These are phyloP conservation scores for Upupa epops DNA, from an alignment of 2,113 vertebrate genomes.

Conservation along the genomic window DNA sequence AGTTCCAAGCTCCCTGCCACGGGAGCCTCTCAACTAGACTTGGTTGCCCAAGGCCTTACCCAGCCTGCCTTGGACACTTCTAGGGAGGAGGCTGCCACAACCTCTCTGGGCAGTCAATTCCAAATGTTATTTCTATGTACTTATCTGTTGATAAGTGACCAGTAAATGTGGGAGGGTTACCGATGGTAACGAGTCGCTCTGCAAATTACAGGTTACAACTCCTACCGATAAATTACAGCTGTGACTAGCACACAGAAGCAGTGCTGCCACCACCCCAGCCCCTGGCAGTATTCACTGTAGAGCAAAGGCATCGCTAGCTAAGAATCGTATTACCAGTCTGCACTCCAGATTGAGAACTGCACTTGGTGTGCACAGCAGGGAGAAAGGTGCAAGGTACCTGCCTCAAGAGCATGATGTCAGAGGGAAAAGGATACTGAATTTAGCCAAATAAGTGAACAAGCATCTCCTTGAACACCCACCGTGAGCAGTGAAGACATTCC, in stretches of 20 bases:
- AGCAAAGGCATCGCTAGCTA: not conserved
- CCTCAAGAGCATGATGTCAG: not conserved
- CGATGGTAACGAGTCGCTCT: not conserved
- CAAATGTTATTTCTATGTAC: not conserved
- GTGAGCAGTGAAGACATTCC: not conserved
- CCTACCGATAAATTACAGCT: not conserved
- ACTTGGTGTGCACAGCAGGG: not conserved
- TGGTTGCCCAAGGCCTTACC: too few species aligned
- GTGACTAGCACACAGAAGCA: not conserved
- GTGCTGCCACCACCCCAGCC: not conserved
- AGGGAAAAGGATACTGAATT: not conserved
- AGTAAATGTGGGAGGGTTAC: not conserved
- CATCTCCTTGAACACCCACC: not conserved
- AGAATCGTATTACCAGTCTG: not conserved
- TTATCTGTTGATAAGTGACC: not conserved
- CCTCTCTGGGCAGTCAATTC: not conserved
- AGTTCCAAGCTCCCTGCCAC: too few species aligned
- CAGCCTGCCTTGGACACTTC: too few species aligned
- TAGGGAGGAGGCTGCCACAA: too few species aligned
- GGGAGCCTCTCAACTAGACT: too few species aligned
- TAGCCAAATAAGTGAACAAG: not conserved
- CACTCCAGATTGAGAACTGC: not conserved
- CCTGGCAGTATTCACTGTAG: not conserved
- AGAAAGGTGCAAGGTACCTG: not conserved
- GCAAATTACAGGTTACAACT: not conserved